phyloP scores from a whole-genome alignment of 2,888 invertebrate species.

The Chloromyia formosa region DNA sequence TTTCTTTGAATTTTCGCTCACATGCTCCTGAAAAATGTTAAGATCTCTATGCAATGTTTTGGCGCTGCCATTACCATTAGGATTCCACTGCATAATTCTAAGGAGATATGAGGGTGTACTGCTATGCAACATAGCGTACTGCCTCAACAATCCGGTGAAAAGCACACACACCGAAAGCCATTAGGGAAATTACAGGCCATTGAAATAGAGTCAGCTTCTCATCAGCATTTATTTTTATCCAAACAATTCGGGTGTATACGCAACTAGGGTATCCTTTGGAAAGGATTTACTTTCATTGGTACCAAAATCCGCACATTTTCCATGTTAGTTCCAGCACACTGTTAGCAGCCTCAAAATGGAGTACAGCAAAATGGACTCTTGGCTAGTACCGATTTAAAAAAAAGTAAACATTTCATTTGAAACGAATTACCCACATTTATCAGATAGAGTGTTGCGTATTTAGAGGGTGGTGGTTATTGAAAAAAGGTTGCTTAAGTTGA shows the following conservation, averaged over 20 bases:
- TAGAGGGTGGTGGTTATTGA: too few relatives aligned
- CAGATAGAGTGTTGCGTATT: background rate
- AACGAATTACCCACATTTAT: constrained; percentile 20
- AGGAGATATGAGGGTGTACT: background rate
- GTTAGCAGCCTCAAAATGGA: background rate
- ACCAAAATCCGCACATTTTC: background rate
- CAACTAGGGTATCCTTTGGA: background rate
- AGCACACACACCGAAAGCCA: constrained; percentile 15
- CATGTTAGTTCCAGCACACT: background rate
- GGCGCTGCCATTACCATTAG: background rate
- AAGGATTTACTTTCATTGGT: too few relatives aligned
- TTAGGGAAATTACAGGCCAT: constrained; percentile 41
- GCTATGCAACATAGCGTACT: background rate
- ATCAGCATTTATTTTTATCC: background rate
- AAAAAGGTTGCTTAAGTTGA: too few relatives aligned
- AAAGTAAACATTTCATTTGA: constrained; percentile 9
- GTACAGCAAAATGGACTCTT: background rate
- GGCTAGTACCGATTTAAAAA: constrained; percentile 10
- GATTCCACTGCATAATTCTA: background rate
- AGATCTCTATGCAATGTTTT: too few relatives aligned
- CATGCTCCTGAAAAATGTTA: too few relatives aligned
- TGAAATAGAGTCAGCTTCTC: constrained; percentile 31
- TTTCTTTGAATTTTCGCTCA: too few relatives aligned
- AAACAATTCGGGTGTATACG: background rate
- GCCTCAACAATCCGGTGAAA: background rate